phyloP scores from a whole-genome alignment of 2,888 invertebrate genomes.

The Cepaea hortensis region DNA sequence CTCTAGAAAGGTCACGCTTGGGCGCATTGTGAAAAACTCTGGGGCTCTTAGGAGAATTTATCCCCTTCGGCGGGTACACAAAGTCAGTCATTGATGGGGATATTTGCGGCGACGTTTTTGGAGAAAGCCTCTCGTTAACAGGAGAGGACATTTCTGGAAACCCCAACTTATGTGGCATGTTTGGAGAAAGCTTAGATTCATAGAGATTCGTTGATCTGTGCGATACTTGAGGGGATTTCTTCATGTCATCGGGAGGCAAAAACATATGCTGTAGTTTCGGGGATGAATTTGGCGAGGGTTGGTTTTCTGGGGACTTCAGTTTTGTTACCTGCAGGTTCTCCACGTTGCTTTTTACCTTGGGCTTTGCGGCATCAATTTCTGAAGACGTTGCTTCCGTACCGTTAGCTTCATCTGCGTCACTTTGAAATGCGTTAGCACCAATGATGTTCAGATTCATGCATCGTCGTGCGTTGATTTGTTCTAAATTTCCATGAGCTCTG shows the following conservation, averaged over 20 bases:
- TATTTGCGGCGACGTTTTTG: neutral
- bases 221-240: neutral
- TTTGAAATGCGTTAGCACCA: constrained; percentile 51
- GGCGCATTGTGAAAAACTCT: constrained; percentile 50
- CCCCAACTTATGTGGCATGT: too few species aligned
- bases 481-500: constrained; percentile 82
- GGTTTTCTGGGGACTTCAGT: neutral
- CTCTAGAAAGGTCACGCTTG: constrained; percentile 50
- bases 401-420: constrained; percentile 56
- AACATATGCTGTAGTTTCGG: neutral
- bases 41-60: constrained; percentile 40
- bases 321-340: neutral
- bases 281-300: neutral
- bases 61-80: constrained; percentile 22
- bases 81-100: neutral
- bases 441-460: constrained; percentile 64
- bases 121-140: neutral
- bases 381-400: constrained; percentile 65
- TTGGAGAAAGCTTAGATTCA: neutral
- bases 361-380: constrained; percentile 48
- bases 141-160: neutral
- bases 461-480: constrained; percentile 68
- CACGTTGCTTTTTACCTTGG: neutral
- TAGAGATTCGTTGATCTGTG: neutral
- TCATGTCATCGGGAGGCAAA: neutral